Conservation (phyloP, 2,888 invertebrate species). For the Noctua comes region DNA sequence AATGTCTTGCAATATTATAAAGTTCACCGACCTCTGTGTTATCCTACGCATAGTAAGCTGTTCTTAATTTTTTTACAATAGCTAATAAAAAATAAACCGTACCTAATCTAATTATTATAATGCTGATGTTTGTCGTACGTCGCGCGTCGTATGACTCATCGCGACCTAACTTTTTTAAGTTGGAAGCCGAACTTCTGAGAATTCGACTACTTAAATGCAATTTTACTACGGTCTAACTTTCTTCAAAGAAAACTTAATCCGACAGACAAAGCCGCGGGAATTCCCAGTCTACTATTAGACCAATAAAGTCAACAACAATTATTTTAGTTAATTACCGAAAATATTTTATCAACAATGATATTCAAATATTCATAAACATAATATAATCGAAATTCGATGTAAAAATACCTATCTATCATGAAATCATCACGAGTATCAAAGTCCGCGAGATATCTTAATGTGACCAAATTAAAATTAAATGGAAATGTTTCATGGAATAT, state of each 20-base stretch:
- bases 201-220: background rate
- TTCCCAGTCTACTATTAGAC: background rate
- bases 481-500: constrained; percentile 13
- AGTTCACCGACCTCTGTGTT: constrained; percentile 46
- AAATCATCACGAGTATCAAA: constrained; percentile 62
- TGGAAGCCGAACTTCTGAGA: background rate
- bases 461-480: constrained; percentile 26
- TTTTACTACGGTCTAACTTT: background rate
- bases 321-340: constrained; percentile 31
- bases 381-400: constrained; percentile 48
- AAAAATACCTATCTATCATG: constrained; percentile 52
- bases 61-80: constrained; percentile 32
- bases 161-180: background rate
- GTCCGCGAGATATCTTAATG: constrained; percentile 58
- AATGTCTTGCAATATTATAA: background rate
- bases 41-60: constrained; percentile 31
- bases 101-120: constrained; percentile 27
- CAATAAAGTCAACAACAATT: background rate
- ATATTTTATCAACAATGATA: constrained; percentile 36
- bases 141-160: too few species aligned
- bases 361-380: constrained; percentile 36
- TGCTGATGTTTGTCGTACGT: constrained; percentile 3
- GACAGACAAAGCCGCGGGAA: background rate
- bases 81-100: constrained; percentile 27
- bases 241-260: background rate